These are phyloP conservation scores for Notodonta ziczac DNA, from an alignment of 2,888 invertebrate species.

Conservation along the genomic window DNA sequence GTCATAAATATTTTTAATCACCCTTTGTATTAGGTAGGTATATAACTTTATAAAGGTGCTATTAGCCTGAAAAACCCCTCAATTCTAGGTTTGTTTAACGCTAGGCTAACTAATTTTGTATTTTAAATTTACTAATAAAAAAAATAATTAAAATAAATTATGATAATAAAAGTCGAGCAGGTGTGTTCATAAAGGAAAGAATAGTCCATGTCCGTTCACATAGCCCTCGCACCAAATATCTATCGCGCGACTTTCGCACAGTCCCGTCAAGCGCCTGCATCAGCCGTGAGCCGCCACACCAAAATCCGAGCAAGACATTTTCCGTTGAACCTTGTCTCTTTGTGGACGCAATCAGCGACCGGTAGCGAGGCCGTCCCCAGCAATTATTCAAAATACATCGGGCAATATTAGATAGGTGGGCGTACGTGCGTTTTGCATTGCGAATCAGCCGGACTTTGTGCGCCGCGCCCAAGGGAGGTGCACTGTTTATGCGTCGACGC, in stretches of 20 bases:
- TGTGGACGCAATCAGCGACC: slow-evolving; percentile 71
- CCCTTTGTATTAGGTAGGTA: too few relatives aligned
- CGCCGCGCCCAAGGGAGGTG: slow-evolving; percentile 62
- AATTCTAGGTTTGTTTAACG: too few relatives aligned
- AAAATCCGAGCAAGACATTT: slow-evolving; percentile 74
- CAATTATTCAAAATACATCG: slow-evolving; percentile 84
- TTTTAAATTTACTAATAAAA: too few relatives aligned
- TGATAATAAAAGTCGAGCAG: too few relatives aligned
- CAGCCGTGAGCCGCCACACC: slow-evolving; percentile 16
- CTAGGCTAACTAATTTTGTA: too few relatives aligned
- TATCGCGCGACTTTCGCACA: background rate
- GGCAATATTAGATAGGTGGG: slow-evolving; percentile 82
- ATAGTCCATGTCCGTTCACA: background rate
- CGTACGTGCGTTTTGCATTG: slow-evolving; percentile 79
- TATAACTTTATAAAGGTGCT: too few relatives aligned
- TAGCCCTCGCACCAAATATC: background rate
- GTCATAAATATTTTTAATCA: too few relatives aligned
- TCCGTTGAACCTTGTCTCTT: slow-evolving; percentile 67
- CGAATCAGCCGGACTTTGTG: slow-evolving; percentile 80
- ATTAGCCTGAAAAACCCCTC: too few relatives aligned
- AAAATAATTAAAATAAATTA: too few relatives aligned
- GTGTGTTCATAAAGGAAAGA: too few relatives aligned
- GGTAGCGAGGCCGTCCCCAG: slow-evolving; percentile 52
- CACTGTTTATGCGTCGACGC: slow-evolving; percentile 68
- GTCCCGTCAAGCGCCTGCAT: background rate